Conservation (phyloP, 2,113 vertebrate species). For the Cyanoliseus patagonus region DNA sequence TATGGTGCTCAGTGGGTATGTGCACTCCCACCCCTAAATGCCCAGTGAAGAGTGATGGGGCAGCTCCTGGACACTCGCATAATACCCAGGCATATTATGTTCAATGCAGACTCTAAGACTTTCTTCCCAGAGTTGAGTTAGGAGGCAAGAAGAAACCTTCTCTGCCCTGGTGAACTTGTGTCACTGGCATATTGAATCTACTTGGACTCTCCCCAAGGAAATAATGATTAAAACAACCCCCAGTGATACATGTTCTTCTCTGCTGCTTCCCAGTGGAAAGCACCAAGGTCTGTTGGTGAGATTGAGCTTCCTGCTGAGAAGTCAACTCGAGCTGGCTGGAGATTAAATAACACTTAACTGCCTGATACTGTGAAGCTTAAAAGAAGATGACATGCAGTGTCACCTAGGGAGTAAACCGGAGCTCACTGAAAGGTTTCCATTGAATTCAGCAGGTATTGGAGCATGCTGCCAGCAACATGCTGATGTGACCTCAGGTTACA, state of each 20-base stretch:
- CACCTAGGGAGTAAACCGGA: constrained; percentile 29
- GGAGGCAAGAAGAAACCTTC: neutral
- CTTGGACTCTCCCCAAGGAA: neutral
- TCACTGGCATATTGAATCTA: neutral
- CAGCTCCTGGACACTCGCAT: neutral
- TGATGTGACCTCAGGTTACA: constrained; percentile 29
- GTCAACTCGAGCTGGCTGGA: constrained; percentile 23
- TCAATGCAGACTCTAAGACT: accelerated
- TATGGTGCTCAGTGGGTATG: neutral
- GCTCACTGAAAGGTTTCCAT: neutral
- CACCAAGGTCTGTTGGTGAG: constrained; percentile 9
- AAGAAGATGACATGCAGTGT: neutral
- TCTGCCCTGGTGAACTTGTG: neutral
- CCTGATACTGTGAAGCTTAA: constrained; percentile 11
- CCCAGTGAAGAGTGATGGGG: neutral
- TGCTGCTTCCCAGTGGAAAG: neutral
- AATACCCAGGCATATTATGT: neutral
- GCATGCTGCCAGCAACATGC: neutral
- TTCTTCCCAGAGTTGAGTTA: neutral
- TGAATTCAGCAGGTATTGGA: constrained; percentile 45
- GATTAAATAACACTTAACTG: constrained; percentile 45
- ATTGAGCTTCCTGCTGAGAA: neutral
- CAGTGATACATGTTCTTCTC: neutral
- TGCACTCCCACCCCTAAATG: neutral
- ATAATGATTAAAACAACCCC: neutral